A percentile compares a stretch with the other conserved stretches of the same genome.
These are phyloP conservation scores for Siniperca undulata DNA, from an alignment of 2,797 vertebrate genomes.

Conservation along the genomic window DNA sequence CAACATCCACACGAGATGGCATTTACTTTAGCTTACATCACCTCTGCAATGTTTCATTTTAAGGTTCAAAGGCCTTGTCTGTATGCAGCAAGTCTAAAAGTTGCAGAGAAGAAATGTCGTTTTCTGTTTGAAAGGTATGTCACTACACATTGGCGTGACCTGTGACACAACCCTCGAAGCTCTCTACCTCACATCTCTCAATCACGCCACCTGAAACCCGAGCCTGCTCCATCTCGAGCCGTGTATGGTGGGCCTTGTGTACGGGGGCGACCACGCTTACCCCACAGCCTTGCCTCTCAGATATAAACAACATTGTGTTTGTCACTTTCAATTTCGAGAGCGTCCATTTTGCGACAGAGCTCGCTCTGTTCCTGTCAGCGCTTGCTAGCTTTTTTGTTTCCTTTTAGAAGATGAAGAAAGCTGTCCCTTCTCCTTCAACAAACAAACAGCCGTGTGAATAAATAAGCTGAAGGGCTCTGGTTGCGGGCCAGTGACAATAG, in stretches of 20 bases:
- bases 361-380: conserved; percentile 74
- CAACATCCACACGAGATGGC: conserved; percentile 41
- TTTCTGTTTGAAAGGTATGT: conserved; percentile 82
- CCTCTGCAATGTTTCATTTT: conserved; percentile 70
- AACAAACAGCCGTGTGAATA: conserved; percentile 84
- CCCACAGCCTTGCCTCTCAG: conserved; percentile 41
- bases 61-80: conserved; percentile 69
- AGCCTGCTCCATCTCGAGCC: conserved; percentile 53
- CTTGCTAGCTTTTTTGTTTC: conserved; percentile 73
- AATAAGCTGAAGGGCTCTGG: conserved; percentile 80
- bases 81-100: conserved; percentile 35
- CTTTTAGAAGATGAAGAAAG: conserved; percentile 76
- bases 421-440: conserved; percentile 79
- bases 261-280: conserved; percentile 26
- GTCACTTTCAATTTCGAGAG: conserved; percentile 80
- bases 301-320: conserved; percentile 83
- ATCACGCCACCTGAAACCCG: conserved; percentile 71
- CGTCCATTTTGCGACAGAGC: conserved; percentile 78
- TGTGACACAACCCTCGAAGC: conserved; percentile 68
- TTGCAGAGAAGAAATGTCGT: conserved; percentile 45
- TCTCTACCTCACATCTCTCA: conserved; percentile 58
- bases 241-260: conserved; percentile 65
- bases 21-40: conserved; percentile 66
- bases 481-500: conserved; percentile 71
- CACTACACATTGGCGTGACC: conserved; percentile 76